phyloP scores from a whole-genome alignment of 2,113 vertebrate species.

The Equus przewalskii region DNA sequence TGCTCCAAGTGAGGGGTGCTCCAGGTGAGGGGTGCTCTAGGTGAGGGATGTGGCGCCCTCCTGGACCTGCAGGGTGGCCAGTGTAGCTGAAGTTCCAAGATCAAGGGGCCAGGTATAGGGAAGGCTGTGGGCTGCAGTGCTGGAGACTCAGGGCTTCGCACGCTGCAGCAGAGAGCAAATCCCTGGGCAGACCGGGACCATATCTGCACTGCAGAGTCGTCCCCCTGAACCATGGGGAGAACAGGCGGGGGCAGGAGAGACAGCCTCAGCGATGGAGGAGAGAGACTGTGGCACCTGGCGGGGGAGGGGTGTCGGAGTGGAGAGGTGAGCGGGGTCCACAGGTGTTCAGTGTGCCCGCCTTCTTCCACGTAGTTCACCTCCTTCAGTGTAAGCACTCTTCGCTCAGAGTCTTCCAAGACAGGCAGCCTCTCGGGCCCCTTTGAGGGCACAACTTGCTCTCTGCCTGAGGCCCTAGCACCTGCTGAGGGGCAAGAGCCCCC shows the following conservation, averaged over 20 bases:
- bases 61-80: neutral
- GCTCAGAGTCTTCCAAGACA: neutral
- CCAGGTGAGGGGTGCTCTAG: neutral
- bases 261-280: neutral
- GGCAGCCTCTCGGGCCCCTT: neutral
- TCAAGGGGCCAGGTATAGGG: neutral
- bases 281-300: neutral
- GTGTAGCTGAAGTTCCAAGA: neutral
- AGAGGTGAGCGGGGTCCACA: neutral
- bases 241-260: neutral
- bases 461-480: neutral
- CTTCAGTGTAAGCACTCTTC: neutral
- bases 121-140: neutral
- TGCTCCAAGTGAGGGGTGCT: neutral
- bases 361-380: rapidly evolving
- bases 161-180: neutral
- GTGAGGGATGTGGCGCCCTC: neutral
- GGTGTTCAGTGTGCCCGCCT: neutral
- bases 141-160: neutral
- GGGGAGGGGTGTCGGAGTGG: neutral
- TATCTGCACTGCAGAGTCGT: neutral
- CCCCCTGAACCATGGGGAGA: no score
- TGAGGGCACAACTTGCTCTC: neutral
- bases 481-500: neutral
- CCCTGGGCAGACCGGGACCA: neutral